Evolutionary conservation across 1,140 invertebrate species (phyloP), one percentile per base, ranked within the genome.

Genomic region (Vollenhovia emeryi): DNA sequence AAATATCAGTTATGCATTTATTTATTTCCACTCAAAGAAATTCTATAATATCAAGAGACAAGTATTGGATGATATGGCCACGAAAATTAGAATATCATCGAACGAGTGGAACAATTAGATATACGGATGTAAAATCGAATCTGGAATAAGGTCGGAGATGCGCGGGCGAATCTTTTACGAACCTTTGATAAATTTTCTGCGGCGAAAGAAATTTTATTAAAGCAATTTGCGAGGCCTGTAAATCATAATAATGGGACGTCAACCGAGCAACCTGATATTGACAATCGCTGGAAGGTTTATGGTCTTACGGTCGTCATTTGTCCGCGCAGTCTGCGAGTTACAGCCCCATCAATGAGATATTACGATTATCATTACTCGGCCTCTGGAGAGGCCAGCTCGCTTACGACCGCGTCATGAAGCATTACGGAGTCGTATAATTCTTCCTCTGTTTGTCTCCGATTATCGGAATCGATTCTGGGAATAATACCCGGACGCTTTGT

Each of bases 281-380:
- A 57, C 78, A 57, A 71, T 82, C 57, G 7, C n/a, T 33, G 50
- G 24, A 43, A 71, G 50, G n/a, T 71, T 82, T 82, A 82, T 18
- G 64, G 33, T 57, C 50, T 71, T 80, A 80, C 33, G 62, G 13
- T 55, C 66, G 11, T 69, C 64, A 71, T 82, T 82, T 82, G 21
- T 43, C 30, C 36, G 50, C 64, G 33, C 50, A 43, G 40, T 71
- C 64, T 71, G 78, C 50, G 21, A 21, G 64, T 82, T 82, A 80
- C 78, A 82, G 64, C 27, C 33, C 48, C 36, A 43, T 82, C 66
- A 82, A 57, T 82, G 52, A 82, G 2, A 66, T 80, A 80, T 80
- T 80, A 71, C 50, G 78, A 82, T 82, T 82, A 82, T 71, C 66
- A 71, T 57, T 82, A 69, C 24, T 50, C 13, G 36, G 4, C n/a